These are phyloP conservation scores for Altica lythri DNA, from an alignment of 2,888 invertebrate species.

Conservation along the genomic window DNA sequence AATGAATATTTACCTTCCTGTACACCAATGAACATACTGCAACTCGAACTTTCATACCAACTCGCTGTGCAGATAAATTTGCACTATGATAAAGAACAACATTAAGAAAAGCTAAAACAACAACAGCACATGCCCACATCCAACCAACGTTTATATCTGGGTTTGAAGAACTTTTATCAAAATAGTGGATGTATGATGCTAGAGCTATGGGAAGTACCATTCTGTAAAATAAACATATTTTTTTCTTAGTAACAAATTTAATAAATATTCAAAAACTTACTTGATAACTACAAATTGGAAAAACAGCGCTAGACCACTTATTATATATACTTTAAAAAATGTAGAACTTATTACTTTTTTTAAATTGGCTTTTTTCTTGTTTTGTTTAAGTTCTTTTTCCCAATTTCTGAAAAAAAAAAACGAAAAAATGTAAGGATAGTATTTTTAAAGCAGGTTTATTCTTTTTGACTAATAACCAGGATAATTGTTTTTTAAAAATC, in stretches of 20 bases:
- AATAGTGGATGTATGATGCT: conserved; percentile 67
- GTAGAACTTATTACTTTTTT: conserved; percentile 64
- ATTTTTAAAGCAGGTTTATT: no score
- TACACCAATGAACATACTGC: conserved; percentile 82
- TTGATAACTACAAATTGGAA: not conserved
- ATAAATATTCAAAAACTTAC: no score
- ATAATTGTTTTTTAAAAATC: no score
- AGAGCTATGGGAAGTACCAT: conserved; percentile 66
- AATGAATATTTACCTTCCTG: conserved; percentile 68
- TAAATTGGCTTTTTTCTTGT: conserved; percentile 61
- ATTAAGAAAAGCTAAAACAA: conserved; percentile 63
- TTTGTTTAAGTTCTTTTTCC: conserved; percentile 7
- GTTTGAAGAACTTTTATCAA: conserved; percentile 55
- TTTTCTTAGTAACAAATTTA: no score
- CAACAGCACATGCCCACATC: conserved; percentile 67
- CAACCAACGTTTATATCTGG: conserved; percentile 65
- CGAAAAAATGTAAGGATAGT: no score
- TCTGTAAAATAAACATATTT: conserved; percentile 55
- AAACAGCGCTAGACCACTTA: conserved; percentile 59
- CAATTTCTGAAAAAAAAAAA: conserved; percentile 20
- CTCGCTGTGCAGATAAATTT: conserved; percentile 62
- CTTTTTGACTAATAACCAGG: no score
- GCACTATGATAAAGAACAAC: conserved; percentile 70
- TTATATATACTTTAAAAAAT: conserved; percentile 64
- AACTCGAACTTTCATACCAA: conserved; percentile 78